phyloP scores from a whole-genome alignment of 2,797 vertebrate genomes.

The Acanthopagrus latus region DNA sequence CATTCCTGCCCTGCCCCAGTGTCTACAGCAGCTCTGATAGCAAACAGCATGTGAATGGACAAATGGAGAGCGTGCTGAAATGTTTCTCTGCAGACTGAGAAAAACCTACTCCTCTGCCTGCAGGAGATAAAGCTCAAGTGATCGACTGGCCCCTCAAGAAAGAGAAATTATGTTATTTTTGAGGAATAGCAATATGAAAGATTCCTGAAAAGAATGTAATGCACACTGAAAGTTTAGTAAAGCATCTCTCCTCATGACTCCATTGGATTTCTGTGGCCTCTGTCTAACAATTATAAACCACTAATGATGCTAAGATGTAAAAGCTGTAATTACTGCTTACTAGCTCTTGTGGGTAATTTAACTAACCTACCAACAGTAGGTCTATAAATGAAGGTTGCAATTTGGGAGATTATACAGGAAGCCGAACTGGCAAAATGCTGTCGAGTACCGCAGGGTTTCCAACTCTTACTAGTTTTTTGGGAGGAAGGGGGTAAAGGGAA shows the following conservation, averaged over 20 bases:
- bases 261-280: conserved; percentile 25
- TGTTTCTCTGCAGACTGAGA: conserved; percentile 25
- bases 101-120: neutral
- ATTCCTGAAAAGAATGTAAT: neutral
- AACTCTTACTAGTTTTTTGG: conserved; percentile 47
- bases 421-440: conserved; percentile 47
- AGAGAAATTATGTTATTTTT: neutral
- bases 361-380: conserved; percentile 70
- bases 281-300: conserved; percentile 49
- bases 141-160: neutral
- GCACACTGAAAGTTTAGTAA: neutral
- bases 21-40: conserved; percentile 58
- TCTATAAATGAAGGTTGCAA: conserved; percentile 66
- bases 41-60: conserved; percentile 52
- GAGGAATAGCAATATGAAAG: neutral
- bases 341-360: conserved; percentile 69
- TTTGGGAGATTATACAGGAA: conserved; percentile 69
- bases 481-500: conserved; percentile 28
- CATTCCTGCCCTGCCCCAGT: conserved; percentile 61
- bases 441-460: conserved; percentile 44
- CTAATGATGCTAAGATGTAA: conserved; percentile 51
- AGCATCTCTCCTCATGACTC: conserved; percentile 22
- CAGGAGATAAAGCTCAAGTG: conserved; percentile 3
- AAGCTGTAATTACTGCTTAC: conserved; percentile 69
- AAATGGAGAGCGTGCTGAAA: conserved; percentile 33